Evolutionary conservation across 2,888 invertebrate genomes (phyloP).

Genomic region (Amiota minor): DNA sequence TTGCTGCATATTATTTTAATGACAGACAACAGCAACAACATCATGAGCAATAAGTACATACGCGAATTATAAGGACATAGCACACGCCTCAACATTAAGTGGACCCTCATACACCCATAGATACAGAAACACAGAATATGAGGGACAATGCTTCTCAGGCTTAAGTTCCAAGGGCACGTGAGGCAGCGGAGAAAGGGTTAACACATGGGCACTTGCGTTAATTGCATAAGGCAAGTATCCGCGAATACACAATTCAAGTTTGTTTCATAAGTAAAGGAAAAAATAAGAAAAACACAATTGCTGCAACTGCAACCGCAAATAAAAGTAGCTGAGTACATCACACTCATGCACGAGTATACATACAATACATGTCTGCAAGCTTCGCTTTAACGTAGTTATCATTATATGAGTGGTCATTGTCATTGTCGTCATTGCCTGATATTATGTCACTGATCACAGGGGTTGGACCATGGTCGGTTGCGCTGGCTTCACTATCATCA

Average conservation of each 20-base stretch:
- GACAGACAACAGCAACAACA: conserved; percentile 52
- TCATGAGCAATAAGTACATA: conserved; percentile 7
- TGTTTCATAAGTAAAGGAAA: not conserved
- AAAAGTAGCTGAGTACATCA: conserved; percentile 5
- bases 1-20: conserved; percentile 67
- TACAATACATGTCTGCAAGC: too few species aligned
- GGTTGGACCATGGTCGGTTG: conserved; percentile 17
- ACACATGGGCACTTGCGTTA: conserved; percentile 69
- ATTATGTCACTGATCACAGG: conserved; percentile 38
- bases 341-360: too few species aligned
- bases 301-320: conserved; percentile 13
- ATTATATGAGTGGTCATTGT: too few species aligned
- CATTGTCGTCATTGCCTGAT: not conserved
- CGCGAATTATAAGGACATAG: conserved; percentile 19
- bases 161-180: conserved; percentile 37
- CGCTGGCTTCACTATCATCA: not conserved
- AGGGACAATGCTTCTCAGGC: conserved; percentile 19
- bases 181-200: conserved; percentile 44
- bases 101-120: conserved; percentile 39
- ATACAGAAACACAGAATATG: conserved; percentile 58
- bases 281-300: conserved; percentile 1
- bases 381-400: not conserved
- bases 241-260: conserved; percentile 42
- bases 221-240: conserved; percentile 58
- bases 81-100: conserved; percentile 27